A percentile compares a stretch with the other conserved stretches of the same genome.
Evolutionary conservation across 1,140 invertebrate genomes (phyloP).

Genomic region (Lordiphosa mommai): DNA sequence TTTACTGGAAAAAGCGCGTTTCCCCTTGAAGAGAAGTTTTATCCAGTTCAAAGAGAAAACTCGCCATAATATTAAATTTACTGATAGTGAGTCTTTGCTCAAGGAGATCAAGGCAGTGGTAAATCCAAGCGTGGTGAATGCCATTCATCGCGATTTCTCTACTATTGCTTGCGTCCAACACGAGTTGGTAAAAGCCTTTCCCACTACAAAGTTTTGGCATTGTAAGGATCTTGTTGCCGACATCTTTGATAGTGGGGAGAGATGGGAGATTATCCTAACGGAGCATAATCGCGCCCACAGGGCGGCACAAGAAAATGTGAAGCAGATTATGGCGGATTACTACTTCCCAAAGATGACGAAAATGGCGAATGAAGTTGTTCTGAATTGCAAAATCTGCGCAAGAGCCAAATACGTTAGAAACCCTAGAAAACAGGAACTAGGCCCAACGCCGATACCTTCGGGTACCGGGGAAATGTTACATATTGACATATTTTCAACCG

Average conservation of each 20-base stretch:
- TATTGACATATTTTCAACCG: constrained; percentile 13
- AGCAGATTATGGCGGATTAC: constrained; percentile 6
- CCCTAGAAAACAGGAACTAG: constrained; percentile 8
- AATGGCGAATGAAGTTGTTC: constrained; percentile 5
- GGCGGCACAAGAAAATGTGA: constrained; percentile 1
- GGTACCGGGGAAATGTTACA: constrained; percentile 4
- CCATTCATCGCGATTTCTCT: too few relatives aligned
- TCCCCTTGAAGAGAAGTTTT: too few relatives aligned
- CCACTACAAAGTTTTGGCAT: constrained; percentile 3
- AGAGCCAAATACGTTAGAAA: constrained; percentile 10
- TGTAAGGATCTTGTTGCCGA: background rate
- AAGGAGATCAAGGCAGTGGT: too few relatives aligned
- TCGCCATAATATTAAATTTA: constrained; percentile 2
- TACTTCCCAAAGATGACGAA: constrained; percentile 30
- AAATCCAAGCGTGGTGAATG: too few relatives aligned
- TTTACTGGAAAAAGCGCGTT: background rate
- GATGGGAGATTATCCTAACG: background rate
- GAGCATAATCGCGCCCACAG: constrained; percentile 10
- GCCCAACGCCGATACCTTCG: constrained; percentile 6
- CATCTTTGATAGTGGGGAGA: background rate
- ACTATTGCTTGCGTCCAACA: too few relatives aligned
- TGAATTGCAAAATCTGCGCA: constrained; percentile 11
- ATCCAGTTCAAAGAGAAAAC: constrained; percentile 1
- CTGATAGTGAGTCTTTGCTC: too few relatives aligned
- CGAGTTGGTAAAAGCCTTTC: background rate